Percentiles rank a stretch among this genome's conserved stretches.
These are phyloP conservation scores for Rhogogaster chlorosoma DNA, from an alignment of 2,888 invertebrate genomes.

Conservation along the genomic window DNA sequence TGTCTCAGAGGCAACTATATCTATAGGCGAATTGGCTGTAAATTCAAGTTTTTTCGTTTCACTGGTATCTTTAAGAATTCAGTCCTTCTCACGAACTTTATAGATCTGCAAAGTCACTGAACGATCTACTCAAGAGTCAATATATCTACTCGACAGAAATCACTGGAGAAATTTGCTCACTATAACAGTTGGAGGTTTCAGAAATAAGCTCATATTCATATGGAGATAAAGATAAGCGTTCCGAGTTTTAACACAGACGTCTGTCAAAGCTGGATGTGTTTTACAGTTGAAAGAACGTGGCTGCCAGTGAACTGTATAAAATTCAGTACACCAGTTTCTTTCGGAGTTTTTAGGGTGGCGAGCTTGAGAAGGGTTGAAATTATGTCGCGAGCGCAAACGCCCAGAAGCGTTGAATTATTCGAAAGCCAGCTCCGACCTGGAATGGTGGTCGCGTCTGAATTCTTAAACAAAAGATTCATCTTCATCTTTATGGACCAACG, in stretches of 20 bases:
- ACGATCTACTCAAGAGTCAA: not conserved
- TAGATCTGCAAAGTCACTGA: not conserved
- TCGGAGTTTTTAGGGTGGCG: not conserved
- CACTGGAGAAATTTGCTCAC: not conserved
- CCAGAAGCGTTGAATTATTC: constrained; percentile 48
- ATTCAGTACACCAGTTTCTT: constrained; percentile 27
- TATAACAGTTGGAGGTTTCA: not conserved
- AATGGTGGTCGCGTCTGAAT: constrained; percentile 26
- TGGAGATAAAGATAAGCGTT: not conserved
- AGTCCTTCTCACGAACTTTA: not conserved
- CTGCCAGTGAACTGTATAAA: not conserved
- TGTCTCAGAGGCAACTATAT: not conserved
- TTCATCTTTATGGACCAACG: constrained; percentile 42
- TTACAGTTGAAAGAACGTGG: not conserved
- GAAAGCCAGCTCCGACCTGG: constrained; percentile 21
- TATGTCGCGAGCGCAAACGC: constrained; percentile 34
- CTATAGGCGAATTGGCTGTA: not conserved
- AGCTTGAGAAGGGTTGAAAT: constrained; percentile 44
- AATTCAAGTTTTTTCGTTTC: not conserved
- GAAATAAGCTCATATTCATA: not conserved
- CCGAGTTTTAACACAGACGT: not conserved
- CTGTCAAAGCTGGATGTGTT: not conserved
- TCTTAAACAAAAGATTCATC: constrained; percentile 38
- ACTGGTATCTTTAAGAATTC: not conserved
- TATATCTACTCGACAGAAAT: not conserved